A percentile compares a stretch with the other conserved stretches of the same genome.
Conservation (phyloP, 2,113 vertebrate species). For the Siphamia tubifer region DNA sequence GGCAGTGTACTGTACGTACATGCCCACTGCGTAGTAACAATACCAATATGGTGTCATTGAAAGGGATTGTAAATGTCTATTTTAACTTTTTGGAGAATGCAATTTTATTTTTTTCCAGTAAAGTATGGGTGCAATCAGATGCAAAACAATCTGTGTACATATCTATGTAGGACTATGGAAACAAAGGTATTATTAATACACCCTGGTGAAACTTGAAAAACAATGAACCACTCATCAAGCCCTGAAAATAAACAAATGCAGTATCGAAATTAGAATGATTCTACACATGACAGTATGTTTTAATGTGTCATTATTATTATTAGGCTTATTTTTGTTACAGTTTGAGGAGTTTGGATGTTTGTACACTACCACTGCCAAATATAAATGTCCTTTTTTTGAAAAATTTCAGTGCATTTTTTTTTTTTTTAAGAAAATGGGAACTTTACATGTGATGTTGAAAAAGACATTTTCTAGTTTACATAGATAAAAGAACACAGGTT, state of each 20-base stretch:
- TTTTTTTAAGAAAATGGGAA: constrained; percentile 47
- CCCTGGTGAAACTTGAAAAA: constrained; percentile 76
- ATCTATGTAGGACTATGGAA: constrained; percentile 43
- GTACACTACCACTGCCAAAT: constrained; percentile 59
- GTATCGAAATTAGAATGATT: constrained; percentile 22
- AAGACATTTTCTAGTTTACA: constrained; percentile 71
- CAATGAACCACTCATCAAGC: constrained; percentile 33
- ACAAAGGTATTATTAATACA: constrained; percentile 58
- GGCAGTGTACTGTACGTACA: constrained; percentile 16
- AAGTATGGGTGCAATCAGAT: constrained; percentile 57
- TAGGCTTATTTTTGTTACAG: constrained; percentile 27
- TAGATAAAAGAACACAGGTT: constrained; percentile 56
- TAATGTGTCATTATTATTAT: constrained; percentile 29
- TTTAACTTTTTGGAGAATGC: constrained; percentile 54
- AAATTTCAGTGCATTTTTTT: constrained; percentile 5
- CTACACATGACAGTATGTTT: constrained; percentile 39
- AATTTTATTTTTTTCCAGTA: constrained; percentile 56
- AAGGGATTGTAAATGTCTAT: constrained; percentile 71
- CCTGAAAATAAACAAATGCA: constrained; percentile 32
- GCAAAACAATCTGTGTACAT: constrained; percentile 55
- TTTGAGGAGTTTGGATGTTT: constrained; percentile 58
- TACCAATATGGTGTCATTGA: constrained; percentile 57
- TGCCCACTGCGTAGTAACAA: constrained; percentile 35
- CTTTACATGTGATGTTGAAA: constrained; percentile 77
- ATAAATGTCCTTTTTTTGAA: constrained; percentile 55